Conservation (phyloP, 2,888 invertebrate genomes). For the Drosophila incognita region DNA sequence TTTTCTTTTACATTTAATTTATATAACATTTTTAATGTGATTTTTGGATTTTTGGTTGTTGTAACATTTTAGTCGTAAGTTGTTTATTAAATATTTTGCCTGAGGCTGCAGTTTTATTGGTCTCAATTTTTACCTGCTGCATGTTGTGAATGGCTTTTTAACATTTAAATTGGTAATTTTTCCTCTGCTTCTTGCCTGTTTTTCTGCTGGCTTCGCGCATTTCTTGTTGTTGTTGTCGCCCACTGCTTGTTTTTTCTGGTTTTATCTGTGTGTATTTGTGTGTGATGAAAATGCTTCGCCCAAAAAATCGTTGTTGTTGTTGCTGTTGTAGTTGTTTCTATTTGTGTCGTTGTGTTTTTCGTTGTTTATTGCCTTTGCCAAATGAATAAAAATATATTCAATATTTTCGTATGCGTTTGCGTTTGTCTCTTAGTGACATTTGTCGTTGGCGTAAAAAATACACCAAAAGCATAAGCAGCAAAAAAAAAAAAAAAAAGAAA, state of each 20-base stretch:
- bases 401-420: constrained; percentile 58
- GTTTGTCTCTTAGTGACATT: constrained; percentile 33
- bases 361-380: constrained; percentile 79
- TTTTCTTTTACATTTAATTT: constrained; percentile 32
- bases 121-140: constrained; percentile 72
- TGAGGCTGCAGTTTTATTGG: constrained; percentile 68
- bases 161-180: constrained; percentile 78
- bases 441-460: constrained; percentile 71
- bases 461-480: constrained; percentile 21
- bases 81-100: constrained; percentile 42
- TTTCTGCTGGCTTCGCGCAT: constrained; percentile 41
- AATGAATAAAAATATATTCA: constrained; percentile 79
- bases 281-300: constrained; percentile 59
- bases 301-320: constrained; percentile 42
- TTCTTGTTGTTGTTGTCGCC: constrained; percentile 70
- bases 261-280: constrained; percentile 19
- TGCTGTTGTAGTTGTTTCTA: constrained; percentile 50
- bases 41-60: background rate
- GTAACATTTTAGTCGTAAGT: background rate
- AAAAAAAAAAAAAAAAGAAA: constrained; percentile 2
- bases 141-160: constrained; percentile 64
- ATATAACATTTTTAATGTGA: constrained; percentile 37
- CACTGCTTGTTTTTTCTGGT: constrained; percentile 57
- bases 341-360: constrained; percentile 54
- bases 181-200: constrained; percentile 48